Conservation (phyloP, 2,888 invertebrate genomes). For the Eristalis arbustorum region DNA sequence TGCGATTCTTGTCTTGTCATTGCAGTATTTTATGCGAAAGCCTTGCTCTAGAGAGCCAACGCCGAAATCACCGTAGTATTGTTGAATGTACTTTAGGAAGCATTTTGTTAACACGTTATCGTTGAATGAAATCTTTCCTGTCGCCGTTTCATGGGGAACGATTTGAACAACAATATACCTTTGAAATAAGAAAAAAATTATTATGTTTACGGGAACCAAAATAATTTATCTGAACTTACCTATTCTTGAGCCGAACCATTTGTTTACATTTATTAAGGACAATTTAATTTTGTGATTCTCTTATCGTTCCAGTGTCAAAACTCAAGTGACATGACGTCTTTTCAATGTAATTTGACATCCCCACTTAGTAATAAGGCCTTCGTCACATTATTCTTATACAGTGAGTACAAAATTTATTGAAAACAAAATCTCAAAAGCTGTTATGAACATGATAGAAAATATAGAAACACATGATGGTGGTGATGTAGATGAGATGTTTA, state of each 20-base stretch:
- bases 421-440: no score
- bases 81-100: constrained; percentile 84
- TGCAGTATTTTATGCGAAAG: constrained; percentile 89
- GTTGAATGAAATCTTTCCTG: constrained; percentile 79
- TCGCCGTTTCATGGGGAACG: constrained; percentile 74
- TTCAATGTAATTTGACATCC: neutral
- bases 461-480: no score
- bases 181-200: constrained; percentile 38
- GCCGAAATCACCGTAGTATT: constrained; percentile 89
- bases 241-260: constrained; percentile 86
- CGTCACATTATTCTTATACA: no score
- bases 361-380: no score
- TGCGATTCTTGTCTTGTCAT: constrained; percentile 87
- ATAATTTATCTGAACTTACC: constrained; percentile 78
- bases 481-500: no score
- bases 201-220: neutral
- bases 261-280: constrained; percentile 61
- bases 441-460: no score
- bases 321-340: neutral
- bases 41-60: constrained; percentile 86
- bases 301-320: neutral
- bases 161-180: constrained; percentile 88
- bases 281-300: neutral
- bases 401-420: no score
- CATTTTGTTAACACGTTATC: constrained; percentile 79